Evolutionary conservation across 2,797 vertebrate genomes (phyloP), one percentile per base, ranked within the genome.

Genomic region (Astyanax mexicanus): DNA sequence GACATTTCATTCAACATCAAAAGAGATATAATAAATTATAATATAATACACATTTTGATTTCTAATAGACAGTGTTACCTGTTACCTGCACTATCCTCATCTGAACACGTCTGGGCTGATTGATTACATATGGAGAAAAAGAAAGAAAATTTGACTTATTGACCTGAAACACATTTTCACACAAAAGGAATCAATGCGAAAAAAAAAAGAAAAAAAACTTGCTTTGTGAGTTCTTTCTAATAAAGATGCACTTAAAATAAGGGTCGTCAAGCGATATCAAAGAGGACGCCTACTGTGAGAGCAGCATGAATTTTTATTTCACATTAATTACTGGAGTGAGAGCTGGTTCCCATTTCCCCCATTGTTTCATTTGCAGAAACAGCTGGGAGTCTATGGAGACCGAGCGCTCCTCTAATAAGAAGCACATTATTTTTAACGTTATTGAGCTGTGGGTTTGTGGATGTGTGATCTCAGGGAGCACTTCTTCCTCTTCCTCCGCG

Each of bases 351-450:
- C 29, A 45, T 80, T 76, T 81, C 5, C 71, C 84, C 69, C 25
- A 72, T 70, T 78, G 75, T 80, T 81, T 83, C 60, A 83, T 86
- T 83, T 80, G 75, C 74, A 80, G 72, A 80, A 77, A 72, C 69
- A 62, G 66, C 17, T 37, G 55, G 75, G 54, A 76, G 47, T 51
- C 74, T 38, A 32, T 29, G 44, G 80, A 83, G 75, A 83, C 72
- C 29, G 11, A 17, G 54, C 19, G 64, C 58, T 71, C 69, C 57
- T 45, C 27, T 54, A 40, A 73, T 69, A 84, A 75, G 69, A 69
- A 45, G 27, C 11, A 51, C 32, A 60, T 70, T 69, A 74, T 74
- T 82, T 82, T 80, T 74, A 72, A 70, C 29, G 62, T 69, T 81
- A 58, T 25, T 44, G 47, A 38, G 47, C 40, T 75, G 45, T 71